Evolutionary conservation across 2,113 vertebrate genomes (phyloP).

Genomic region (Lutjanus erythropterus): DNA sequence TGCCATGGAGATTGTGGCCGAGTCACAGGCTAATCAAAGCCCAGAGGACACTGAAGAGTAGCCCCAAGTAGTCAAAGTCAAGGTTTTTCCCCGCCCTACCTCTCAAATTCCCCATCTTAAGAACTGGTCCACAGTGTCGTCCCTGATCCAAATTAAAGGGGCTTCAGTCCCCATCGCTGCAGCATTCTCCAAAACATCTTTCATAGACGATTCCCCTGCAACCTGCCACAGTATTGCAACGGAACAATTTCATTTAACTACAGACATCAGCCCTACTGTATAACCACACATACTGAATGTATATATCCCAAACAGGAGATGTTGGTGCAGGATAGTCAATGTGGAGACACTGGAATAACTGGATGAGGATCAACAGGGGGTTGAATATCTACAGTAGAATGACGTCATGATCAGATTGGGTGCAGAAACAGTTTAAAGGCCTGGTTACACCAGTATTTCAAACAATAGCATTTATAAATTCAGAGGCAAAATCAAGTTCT

Average conservation of each 20-base stretch:
- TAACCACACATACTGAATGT: slow-evolving; percentile 76
- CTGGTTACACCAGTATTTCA: neutral
- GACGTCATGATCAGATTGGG: neutral
- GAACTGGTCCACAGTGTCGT: slow-evolving; percentile 35
- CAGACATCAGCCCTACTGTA: slow-evolving; percentile 41
- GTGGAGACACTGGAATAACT: slow-evolving; percentile 38
- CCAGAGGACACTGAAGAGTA: slow-evolving; percentile 61
- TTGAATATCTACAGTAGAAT: neutral
- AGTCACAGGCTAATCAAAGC: slow-evolving; percentile 49
- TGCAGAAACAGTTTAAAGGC: neutral
- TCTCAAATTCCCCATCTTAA: slow-evolving; percentile 35
- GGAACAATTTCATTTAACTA: slow-evolving; percentile 14
- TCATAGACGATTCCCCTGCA: neutral
- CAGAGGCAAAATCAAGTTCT: neutral
- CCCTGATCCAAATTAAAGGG: slow-evolving; percentile 42
- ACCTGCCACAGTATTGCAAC: slow-evolving; percentile 43
- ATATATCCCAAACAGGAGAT: slow-evolving; percentile 42
- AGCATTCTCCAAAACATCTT: slow-evolving; percentile 33
- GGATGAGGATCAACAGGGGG: slow-evolving; percentile 5
- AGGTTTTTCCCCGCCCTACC: slow-evolving; percentile 47
- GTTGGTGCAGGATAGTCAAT: neutral
- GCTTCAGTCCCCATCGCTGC: slow-evolving; percentile 41
- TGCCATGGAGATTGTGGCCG: slow-evolving; percentile 41
- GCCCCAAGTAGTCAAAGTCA: slow-evolving; percentile 1
- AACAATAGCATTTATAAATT: neutral